These are phyloP conservation scores for Petrolisthes cinctipes DNA, from an alignment of 2,888 invertebrate genomes.

Conservation along the genomic window DNA sequence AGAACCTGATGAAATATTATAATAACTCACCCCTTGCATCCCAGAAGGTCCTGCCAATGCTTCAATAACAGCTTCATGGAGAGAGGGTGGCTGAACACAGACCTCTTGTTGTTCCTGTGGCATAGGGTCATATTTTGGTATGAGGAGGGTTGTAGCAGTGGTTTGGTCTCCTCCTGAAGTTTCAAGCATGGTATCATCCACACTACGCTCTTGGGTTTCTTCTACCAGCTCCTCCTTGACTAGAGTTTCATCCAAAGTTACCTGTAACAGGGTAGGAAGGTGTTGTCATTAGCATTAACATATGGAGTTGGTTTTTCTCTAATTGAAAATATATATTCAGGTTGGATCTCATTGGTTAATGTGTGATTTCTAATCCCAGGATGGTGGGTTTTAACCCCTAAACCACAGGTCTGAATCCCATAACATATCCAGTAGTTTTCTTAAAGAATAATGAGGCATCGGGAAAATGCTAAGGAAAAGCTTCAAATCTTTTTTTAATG, in stretches of 20 bases:
- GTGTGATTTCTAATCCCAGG: no score
- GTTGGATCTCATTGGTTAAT: no score
- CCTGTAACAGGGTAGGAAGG: neutral
- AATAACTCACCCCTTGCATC: conserved; percentile 50
- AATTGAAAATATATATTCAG: no score
- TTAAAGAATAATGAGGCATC: no score
- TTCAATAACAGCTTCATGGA: conserved; percentile 60
- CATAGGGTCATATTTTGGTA: conserved; percentile 40
- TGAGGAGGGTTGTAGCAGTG: neutral
- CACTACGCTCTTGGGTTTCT: neutral
- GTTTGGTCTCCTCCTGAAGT: conserved; percentile 29
- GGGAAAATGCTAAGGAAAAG: no score
- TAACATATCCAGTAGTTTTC: no score
- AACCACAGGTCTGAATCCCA: no score
- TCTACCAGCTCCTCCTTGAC: conserved; percentile 51
- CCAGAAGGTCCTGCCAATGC: conserved; percentile 63
- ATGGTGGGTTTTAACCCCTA: no score
- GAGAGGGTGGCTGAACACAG: conserved; percentile 35
- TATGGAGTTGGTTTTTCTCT: no score
- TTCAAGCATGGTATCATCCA: neutral
- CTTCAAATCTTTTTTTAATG: no score
- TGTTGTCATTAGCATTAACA: no score
- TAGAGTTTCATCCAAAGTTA: conserved; percentile 42
- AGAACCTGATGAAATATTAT: no score
- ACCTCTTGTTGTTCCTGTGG: conserved; percentile 5